phyloP scores from a whole-genome alignment of 2,797 vertebrate genomes.

The Acipenser ruthenus region DNA sequence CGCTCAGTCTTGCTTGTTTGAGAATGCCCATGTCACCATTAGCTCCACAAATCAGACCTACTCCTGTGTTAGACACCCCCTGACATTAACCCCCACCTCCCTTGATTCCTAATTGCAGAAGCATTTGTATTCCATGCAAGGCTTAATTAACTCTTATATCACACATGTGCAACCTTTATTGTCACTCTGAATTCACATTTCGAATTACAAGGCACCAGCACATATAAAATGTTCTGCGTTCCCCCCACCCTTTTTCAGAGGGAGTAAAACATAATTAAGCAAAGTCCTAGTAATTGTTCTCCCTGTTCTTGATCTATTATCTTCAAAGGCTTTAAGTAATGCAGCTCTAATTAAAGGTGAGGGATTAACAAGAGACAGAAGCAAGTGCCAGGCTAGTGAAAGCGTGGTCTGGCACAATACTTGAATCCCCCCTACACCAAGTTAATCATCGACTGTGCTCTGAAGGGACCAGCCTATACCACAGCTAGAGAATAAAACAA shows the following conservation, averaged over 20 bases:
- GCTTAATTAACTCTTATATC: slow-evolving; percentile 83
- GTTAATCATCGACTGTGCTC: not conserved
- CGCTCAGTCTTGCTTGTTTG: slow-evolving; percentile 74
- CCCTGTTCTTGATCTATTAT: slow-evolving; percentile 1
- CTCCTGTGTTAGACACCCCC: slow-evolving; percentile 74
- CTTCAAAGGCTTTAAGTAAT: not conserved
- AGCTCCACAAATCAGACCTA: slow-evolving; percentile 71
- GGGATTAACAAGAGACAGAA: slow-evolving; percentile 3
- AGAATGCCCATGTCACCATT: slow-evolving; percentile 72
- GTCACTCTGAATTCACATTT: slow-evolving; percentile 45
- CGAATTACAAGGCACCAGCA: slow-evolving; percentile 33
- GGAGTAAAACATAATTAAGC: not conserved
- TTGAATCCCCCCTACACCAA: not conserved
- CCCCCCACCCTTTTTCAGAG: slow-evolving; percentile 14
- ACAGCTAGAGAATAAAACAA: no score
- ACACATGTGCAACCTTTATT: slow-evolving; percentile 68
- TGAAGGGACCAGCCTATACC: not conserved
- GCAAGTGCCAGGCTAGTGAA: not conserved
- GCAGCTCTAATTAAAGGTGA: not conserved
- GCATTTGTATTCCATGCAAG: slow-evolving; percentile 44
- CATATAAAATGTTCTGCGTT: slow-evolving; percentile 52
- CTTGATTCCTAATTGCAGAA: slow-evolving; percentile 80
- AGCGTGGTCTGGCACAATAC: not conserved
- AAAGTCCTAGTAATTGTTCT: not conserved
- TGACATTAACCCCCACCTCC: slow-evolving; percentile 73